Conservation (phyloP, 2,113 vertebrate species). For the Cathartes aura region DNA sequence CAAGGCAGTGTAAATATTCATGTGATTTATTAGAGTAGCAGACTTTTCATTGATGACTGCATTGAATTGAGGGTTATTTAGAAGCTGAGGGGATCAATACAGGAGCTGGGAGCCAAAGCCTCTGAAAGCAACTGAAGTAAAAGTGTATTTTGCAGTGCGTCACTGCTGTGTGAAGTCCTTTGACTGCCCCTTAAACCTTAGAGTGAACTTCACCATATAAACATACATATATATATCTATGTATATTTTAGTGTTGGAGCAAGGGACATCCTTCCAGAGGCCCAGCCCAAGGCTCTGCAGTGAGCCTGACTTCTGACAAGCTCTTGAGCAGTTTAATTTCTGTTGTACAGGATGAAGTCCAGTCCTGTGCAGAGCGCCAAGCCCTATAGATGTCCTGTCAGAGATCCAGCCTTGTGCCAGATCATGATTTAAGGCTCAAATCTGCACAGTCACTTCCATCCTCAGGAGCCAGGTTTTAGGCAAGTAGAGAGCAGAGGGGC, state of each 20-base stretch:
- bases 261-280: neutral
- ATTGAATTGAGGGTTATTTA: constrained; percentile 26
- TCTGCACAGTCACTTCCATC: neutral
- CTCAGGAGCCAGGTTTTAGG: neutral
- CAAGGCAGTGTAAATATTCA: constrained; percentile 6
- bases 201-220: neutral
- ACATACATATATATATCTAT: no score
- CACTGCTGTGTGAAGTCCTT: neutral
- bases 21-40: neutral
- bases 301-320: neutral
- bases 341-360: neutral
- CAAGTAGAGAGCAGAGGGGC: neutral
- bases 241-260: neutral
- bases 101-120: neutral
- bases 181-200: neutral
- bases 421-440: neutral
- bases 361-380: neutral
- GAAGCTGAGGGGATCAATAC: constrained; percentile 21
- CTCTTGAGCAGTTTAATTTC: neutral
- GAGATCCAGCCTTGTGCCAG: neutral
- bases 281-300: neutral
- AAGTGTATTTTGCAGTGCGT: neutral
- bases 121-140: neutral
- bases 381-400: neutral
- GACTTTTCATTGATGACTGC: neutral